Conservation (phyloP, 1,140 invertebrate species). For the Polyergus mexicanus region DNA sequence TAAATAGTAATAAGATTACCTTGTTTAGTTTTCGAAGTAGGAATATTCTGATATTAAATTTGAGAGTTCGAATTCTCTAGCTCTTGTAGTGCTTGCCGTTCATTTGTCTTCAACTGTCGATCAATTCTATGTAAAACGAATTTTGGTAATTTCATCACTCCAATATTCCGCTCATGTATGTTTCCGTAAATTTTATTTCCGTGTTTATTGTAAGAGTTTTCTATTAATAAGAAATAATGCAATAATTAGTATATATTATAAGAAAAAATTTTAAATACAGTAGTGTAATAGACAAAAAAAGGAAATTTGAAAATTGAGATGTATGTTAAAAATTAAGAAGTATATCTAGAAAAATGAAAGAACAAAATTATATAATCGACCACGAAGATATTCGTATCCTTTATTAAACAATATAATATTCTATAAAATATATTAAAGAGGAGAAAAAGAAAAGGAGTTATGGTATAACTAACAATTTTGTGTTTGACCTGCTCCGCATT, state of each 20-base stretch:
- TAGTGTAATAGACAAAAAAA: too few species aligned
- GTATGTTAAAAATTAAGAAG: too few species aligned
- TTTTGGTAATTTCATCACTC: background rate
- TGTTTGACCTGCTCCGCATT: too few species aligned
- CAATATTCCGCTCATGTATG: background rate
- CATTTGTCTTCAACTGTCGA: background rate
- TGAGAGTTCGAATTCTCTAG: background rate
- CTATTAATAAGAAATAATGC: background rate
- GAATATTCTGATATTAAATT: background rate
- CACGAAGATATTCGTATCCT: too few species aligned
- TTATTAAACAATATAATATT: too few species aligned
- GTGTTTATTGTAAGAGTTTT: background rate
- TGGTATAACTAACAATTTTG: too few species aligned
- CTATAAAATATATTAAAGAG: too few species aligned
- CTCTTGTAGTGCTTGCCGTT: background rate
- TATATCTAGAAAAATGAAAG: too few species aligned
- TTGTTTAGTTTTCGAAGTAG: background rate
- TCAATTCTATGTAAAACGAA: conserved; percentile 10
- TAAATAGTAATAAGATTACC: conserved; percentile 2
- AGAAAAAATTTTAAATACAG: background rate
- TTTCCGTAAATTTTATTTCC: background rate
- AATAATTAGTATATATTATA: background rate
- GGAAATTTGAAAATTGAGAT: too few species aligned
- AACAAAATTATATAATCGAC: too few species aligned
- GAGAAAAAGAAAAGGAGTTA: too few species aligned